Evolutionary conservation across 2,113 vertebrate species (phyloP).

Genomic region (Hyperopisus bebe): DNA sequence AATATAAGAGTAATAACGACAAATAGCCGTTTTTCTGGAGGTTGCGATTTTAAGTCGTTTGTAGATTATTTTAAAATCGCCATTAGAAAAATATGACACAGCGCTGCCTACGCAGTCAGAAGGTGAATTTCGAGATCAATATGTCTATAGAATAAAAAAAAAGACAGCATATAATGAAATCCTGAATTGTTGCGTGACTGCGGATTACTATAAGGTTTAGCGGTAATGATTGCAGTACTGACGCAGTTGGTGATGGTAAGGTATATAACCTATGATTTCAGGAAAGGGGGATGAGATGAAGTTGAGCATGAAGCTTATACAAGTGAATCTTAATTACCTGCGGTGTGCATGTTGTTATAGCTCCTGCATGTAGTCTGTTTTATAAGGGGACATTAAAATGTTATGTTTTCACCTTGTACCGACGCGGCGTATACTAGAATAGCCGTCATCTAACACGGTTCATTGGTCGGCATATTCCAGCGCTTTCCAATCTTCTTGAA

Average conservation of each 20-base stretch:
- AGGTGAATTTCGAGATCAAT: background rate
- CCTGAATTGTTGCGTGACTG: background rate
- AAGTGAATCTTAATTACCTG: background rate
- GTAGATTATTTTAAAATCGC: background rate
- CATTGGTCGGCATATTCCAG: background rate
- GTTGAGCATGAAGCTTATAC: background rate
- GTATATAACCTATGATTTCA: background rate
- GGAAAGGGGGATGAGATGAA: background rate
- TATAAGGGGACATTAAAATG: background rate
- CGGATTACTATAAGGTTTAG: background rate
- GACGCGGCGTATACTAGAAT: background rate
- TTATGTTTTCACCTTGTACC: background rate
- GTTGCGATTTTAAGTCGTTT: background rate
- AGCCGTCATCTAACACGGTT: background rate
- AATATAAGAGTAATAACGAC: background rate
- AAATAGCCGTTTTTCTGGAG: background rate
- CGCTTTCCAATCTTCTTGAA: background rate
- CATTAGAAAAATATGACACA: background rate
- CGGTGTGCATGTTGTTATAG: background rate
- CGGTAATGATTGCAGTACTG: background rate
- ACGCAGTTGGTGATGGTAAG: background rate
- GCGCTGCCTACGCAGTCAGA: background rate
- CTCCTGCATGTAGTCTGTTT: background rate
- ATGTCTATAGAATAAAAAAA: background rate
- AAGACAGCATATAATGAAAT: background rate